Conservation (phyloP, 2,888 invertebrate genomes). For the Drosophila kambysellisi region DNA sequence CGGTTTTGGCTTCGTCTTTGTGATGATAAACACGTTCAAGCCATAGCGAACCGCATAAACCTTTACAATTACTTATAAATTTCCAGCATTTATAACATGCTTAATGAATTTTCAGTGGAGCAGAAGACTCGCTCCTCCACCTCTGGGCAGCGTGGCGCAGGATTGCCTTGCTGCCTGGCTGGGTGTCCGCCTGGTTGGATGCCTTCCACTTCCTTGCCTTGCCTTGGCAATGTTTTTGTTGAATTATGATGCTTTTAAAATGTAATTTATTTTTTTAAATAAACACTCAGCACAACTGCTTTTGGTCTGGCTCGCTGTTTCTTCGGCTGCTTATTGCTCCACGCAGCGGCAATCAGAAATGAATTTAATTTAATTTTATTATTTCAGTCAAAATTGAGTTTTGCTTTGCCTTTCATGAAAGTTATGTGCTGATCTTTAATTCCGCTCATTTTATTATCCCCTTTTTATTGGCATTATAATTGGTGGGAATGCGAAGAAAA, state of each 20-base stretch:
- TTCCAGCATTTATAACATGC: conserved; percentile 78
- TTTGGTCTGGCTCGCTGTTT: conserved; percentile 31
- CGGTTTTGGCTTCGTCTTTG: conserved; percentile 39
- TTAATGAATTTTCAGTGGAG: conserved; percentile 74
- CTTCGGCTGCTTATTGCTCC: conserved; percentile 43
- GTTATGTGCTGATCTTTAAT: conserved; percentile 65
- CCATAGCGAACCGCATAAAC: conserved; percentile 74
- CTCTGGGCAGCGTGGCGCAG: conserved; percentile 17
- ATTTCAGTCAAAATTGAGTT: conserved; percentile 70
- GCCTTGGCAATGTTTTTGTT: conserved; percentile 73
- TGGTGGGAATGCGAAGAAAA: conserved; percentile 27
- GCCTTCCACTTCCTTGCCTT: conserved; percentile 37
- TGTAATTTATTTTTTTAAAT: conserved; percentile 80
- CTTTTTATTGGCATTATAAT: conserved; percentile 53
- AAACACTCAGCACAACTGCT: conserved; percentile 68
- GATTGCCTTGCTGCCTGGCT: conserved; percentile 22
- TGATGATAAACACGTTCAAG: conserved; percentile 76
- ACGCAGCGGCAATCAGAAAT: conserved; percentile 69
- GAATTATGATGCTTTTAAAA: conserved; percentile 80
- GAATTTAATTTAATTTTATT: conserved; percentile 79
- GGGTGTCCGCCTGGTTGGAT: conserved; percentile 30
- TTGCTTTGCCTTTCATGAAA: conserved; percentile 39
- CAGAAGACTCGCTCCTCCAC: conserved; percentile 43
- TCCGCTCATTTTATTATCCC: conserved; percentile 62
- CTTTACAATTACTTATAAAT: conserved; percentile 79